Evolutionary conservation across 2,888 invertebrate species (phyloP).

Genomic region (Lasioglossum oenotherae): DNA sequence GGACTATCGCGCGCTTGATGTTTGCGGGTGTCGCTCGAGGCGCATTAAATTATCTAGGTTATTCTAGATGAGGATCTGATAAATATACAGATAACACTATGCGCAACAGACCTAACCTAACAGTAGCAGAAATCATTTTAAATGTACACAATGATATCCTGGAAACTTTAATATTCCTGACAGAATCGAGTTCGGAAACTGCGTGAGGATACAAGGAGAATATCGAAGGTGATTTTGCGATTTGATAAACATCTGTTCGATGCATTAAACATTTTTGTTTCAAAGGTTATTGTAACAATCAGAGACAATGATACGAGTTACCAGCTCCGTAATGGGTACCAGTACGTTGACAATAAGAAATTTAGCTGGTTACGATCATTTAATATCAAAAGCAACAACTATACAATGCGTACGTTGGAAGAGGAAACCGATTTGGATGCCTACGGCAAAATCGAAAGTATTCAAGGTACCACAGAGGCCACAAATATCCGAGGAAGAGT

Average conservation of each 20-base stretch:
- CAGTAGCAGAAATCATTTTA: not conserved
- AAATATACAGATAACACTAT: not conserved
- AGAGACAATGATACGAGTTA: slow-evolving; percentile 39
- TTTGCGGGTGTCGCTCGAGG: not conserved
- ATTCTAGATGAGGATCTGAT: not conserved
- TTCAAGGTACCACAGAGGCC: slow-evolving; percentile 89
- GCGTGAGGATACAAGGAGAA: not conserved
- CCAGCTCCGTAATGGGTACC: slow-evolving; percentile 14
- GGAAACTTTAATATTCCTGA: not conserved
- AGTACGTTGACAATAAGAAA: slow-evolving; percentile 37
- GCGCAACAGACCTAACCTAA: slow-evolving; percentile 26
- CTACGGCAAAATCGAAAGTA: slow-evolving; percentile 92
- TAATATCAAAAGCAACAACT: slow-evolving; percentile 33
- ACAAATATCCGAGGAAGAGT: slow-evolving; percentile 87
- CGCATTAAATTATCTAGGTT: not conserved
- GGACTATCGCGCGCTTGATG: not conserved
- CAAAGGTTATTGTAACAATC: not conserved
- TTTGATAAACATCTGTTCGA: not conserved
- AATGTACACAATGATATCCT: not conserved
- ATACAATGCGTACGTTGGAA: slow-evolving; percentile 85
- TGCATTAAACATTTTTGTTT: not conserved
- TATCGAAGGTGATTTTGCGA: not conserved
- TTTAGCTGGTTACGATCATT: slow-evolving; percentile 38
- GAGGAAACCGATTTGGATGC: slow-evolving; percentile 93
- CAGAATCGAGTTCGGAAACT: not conserved